Evolutionary conservation across 2,797 vertebrate genomes (phyloP), one percentile per base, ranked within the genome.

Genomic region (Pampus argenteus): DNA sequence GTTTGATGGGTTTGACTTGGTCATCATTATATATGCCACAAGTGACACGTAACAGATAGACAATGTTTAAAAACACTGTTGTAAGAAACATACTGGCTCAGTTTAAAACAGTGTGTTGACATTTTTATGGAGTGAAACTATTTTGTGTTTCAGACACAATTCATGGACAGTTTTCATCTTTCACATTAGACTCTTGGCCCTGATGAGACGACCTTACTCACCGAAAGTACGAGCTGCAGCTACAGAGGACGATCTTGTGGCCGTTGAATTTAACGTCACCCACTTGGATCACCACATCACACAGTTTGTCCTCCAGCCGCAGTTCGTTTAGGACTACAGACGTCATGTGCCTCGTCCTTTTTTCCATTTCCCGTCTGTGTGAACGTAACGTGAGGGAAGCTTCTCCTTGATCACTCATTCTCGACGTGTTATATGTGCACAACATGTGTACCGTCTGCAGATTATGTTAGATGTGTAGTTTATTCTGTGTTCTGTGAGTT

Each of bases 221-320:
- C 85, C 82, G 47, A 62, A 87, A 90, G 61, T 85, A 90, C 0
- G 40, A 18, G 25, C 84, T 90, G 73, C 86, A 87, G 57, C 65
- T 36, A 36, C 84, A 86, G 5, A 91, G 79, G 48, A 91, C 66
- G 71, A 81, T 73, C 66, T 86, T 89, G 68, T 89, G 85, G 5
- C 71, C 80, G 0, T 76, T 29, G 15, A 90, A 82, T 25, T 75
- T 28, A 1, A 52, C 44, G 1, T 52, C 63, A 0, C 60, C 72
- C 4, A 79, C 81, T 36, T 49, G 74, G 66, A 89, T 66, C 48
- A 82, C 64, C 2, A 76, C 80, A 9, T 91, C 87, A 9, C 85
- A 87, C 22, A 82, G 78, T 42, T 79, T 67, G 17, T 57, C 57
- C 40, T 85, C 47, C 38, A 54, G 40, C 15, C 66, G 70, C 22